Evolutionary conservation across 2,113 vertebrate genomes (phyloP).

Genomic region (Eleginops maclovinus): DNA sequence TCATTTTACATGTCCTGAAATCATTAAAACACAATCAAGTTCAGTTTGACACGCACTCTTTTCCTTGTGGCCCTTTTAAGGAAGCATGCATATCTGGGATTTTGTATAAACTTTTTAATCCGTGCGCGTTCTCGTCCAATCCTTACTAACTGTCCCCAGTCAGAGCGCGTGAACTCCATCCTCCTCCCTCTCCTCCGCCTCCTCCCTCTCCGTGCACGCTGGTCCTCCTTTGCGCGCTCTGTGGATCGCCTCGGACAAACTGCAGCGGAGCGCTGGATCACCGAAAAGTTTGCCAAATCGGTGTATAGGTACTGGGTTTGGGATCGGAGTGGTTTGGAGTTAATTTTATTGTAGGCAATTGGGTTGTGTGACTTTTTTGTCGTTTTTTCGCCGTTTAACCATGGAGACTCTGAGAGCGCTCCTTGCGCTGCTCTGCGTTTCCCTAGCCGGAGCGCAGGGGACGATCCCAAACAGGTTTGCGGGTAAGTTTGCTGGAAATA

Average conservation of each 20-base stretch:
- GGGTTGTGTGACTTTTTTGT: not conserved
- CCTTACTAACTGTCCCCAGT: not conserved
- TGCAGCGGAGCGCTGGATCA: constrained; percentile 54
- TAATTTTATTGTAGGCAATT: not conserved
- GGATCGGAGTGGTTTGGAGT: constrained; percentile 31
- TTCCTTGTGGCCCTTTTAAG: constrained; percentile 56
- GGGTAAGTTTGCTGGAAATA: constrained; percentile 68
- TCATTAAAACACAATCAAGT: not conserved
- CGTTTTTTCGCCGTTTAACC: constrained; percentile 13
- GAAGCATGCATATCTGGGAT: constrained; percentile 42
- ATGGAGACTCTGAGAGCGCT: constrained; percentile 75
- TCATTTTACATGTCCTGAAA: not conserved
- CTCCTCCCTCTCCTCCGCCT: constrained; percentile 24
- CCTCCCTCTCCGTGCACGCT: constrained; percentile 46
- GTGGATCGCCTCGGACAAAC: constrained; percentile 62
- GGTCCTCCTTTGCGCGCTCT: constrained; percentile 73
- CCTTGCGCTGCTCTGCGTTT: constrained; percentile 73
- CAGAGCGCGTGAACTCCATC: constrained; percentile 48
- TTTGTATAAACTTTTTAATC: constrained; percentile 35
- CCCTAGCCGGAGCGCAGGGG: constrained; percentile 58
- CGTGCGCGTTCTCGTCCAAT: constrained; percentile 38
- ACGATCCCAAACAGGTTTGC: constrained; percentile 37
- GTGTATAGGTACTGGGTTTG: constrained; percentile 26
- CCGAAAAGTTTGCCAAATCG: constrained; percentile 47
- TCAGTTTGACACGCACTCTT: not conserved